phyloP scores from a whole-genome alignment of 2,113 vertebrate genomes.

The Ammospiza caudacuta region DNA sequence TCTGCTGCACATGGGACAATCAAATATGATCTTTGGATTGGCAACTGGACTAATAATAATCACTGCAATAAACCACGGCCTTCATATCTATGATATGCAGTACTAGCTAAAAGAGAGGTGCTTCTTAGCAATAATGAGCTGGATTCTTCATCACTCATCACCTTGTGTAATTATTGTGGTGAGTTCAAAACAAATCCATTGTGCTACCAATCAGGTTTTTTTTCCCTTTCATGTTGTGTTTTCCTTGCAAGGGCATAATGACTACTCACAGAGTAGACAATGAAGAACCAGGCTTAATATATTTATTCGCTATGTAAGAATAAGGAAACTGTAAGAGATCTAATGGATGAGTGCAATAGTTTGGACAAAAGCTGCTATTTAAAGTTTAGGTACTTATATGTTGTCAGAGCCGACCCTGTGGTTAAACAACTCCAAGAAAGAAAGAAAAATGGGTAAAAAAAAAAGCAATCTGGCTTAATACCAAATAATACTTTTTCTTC shows the following conservation, averaged over 20 bases:
- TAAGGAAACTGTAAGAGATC: neutral
- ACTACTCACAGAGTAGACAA: neutral
- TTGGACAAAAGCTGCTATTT: neutral
- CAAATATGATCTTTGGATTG: constrained; percentile 12
- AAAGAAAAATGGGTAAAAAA: neutral
- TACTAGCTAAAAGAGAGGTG: neutral
- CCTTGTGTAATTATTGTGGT: constrained; percentile 17
- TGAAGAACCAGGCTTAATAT: neutral
- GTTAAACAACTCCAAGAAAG: neutral
- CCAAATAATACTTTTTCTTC: neutral
- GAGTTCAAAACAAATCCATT: constrained; percentile 25
- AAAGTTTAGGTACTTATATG: neutral
- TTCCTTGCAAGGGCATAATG: neutral
- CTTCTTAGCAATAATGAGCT: constrained; percentile 34
- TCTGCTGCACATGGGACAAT: neutral
- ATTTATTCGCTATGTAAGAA: constrained; percentile 8
- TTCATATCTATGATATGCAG: neutral
- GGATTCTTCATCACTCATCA: neutral
- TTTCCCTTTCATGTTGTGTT: neutral
- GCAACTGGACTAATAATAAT: constrained; percentile 41
- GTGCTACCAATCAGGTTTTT: neutral
- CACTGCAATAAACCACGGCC: neutral
- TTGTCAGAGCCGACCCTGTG: neutral
- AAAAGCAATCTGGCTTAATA: neutral
- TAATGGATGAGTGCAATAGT: neutral